Evolutionary conservation across 2,797 vertebrate genomes (phyloP).

Genomic region (Pantherophis vulpinus): DNA sequence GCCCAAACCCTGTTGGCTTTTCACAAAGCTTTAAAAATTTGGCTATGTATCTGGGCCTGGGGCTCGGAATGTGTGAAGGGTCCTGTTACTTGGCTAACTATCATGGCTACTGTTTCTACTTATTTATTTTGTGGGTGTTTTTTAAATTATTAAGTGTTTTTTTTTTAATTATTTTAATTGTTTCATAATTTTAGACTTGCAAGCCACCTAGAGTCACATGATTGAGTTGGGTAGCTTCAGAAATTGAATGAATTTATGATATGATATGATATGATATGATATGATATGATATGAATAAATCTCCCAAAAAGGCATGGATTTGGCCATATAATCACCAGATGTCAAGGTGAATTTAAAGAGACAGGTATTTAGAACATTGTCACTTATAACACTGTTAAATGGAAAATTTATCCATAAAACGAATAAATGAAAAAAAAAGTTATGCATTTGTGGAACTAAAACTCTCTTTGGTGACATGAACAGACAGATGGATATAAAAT

Average conservation of each 20-base stretch:
- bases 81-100: background rate
- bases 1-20: background rate
- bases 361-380: background rate
- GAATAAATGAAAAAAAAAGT: background rate
- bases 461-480: background rate
- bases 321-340: background rate
- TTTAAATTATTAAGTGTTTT: background rate
- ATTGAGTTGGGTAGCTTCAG: background rate
- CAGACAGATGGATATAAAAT: background rate
- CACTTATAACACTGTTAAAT: background rate
- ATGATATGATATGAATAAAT: background rate
- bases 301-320: background rate
- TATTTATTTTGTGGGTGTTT: background rate
- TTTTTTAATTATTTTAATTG: background rate
- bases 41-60: background rate
- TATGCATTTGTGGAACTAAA: background rate
- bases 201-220: background rate
- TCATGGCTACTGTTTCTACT: background rate
- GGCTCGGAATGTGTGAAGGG: background rate
- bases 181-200: background rate
- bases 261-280: background rate
- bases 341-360: background rate
- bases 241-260: background rate
- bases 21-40: background rate
- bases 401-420: background rate